Evolutionary conservation across 2,113 vertebrate genomes (phyloP).

Genomic region (Amblyornis subalaris): DNA sequence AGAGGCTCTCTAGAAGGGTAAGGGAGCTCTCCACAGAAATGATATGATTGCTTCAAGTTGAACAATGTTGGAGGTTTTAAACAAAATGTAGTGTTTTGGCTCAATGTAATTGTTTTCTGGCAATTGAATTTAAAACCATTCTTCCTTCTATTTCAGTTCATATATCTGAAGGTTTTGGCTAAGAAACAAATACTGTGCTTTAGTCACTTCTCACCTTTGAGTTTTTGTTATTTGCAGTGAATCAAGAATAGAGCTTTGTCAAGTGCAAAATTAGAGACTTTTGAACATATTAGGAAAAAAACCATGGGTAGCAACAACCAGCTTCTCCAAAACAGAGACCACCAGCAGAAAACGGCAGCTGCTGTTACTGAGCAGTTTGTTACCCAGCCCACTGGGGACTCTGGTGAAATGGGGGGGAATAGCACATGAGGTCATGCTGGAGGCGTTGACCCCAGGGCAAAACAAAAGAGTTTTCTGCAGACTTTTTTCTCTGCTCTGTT

Average conservation of each 20-base stretch:
- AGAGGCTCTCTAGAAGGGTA: neutral
- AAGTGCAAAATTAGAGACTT: neutral
- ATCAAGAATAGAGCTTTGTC: neutral
- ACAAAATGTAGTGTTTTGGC: neutral
- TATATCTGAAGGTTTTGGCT: neutral
- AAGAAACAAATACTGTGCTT: neutral
- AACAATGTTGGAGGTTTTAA: neutral
- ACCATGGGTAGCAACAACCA: neutral
- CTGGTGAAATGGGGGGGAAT: accelerated
- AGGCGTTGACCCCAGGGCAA: neutral
- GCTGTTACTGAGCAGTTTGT: neutral
- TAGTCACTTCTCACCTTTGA: neutral
- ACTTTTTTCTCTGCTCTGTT: neutral
- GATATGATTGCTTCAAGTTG: neutral
- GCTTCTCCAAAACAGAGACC: neutral
- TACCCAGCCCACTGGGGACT: accelerated
- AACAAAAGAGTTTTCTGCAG: neutral
- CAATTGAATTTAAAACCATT: neutral
- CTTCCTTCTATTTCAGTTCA: neutral
- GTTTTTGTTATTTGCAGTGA: neutral
- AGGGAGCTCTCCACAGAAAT: neutral
- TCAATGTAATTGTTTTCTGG: neutral
- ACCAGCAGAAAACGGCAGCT: neutral
- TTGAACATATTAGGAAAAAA: neutral
- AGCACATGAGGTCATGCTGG: neutral